phyloP scores from a whole-genome alignment of 2,888 invertebrate species.

The Acanthoscelides obtectus region DNA sequence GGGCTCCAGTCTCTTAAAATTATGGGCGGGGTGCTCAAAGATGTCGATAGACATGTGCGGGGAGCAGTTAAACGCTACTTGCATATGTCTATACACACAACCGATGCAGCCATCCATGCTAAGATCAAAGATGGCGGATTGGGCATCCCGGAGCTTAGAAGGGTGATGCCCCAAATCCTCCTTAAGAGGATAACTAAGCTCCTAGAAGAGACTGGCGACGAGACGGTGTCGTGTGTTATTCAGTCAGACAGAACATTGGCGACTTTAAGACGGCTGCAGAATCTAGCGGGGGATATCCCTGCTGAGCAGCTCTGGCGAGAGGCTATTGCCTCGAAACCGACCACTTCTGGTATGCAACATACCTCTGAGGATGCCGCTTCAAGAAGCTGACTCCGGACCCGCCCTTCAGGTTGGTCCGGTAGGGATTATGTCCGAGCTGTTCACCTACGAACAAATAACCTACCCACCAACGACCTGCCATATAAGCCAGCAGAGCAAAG shows the following conservation, averaged over 20 bases:
- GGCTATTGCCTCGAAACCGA: not conserved
- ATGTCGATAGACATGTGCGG: constrained; percentile 11
- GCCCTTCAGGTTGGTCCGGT: constrained; percentile 11
- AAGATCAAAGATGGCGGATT: constrained; percentile 27
- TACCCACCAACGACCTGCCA: constrained; percentile 9
- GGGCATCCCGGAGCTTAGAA: constrained; percentile 24
- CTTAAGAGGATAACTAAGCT: constrained; percentile 13
- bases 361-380: constrained; percentile 1
- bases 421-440: constrained; percentile 23
- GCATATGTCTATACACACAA: constrained; percentile 49
- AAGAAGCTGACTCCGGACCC: constrained; percentile 6
- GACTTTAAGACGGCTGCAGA: constrained; percentile 1
- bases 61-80: constrained; percentile 34
- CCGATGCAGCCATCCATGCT: constrained; percentile 31
- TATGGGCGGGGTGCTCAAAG: constrained; percentile 12
- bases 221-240: constrained; percentile 6
- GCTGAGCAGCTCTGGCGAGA: constrained; percentile 4
- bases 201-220: constrained; percentile 9
- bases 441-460: constrained; percentile 11
- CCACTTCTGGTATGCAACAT: not conserved
- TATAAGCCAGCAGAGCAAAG: constrained; percentile 8
- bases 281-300: constrained; percentile 10
- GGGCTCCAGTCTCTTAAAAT: constrained; percentile 34
- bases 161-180: not conserved
- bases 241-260: constrained; percentile 3